Evolutionary conservation across 2,113 vertebrate genomes (phyloP), one percentile per base, ranked within the genome.

Genomic region (Rhinolophus sinicus): DNA sequence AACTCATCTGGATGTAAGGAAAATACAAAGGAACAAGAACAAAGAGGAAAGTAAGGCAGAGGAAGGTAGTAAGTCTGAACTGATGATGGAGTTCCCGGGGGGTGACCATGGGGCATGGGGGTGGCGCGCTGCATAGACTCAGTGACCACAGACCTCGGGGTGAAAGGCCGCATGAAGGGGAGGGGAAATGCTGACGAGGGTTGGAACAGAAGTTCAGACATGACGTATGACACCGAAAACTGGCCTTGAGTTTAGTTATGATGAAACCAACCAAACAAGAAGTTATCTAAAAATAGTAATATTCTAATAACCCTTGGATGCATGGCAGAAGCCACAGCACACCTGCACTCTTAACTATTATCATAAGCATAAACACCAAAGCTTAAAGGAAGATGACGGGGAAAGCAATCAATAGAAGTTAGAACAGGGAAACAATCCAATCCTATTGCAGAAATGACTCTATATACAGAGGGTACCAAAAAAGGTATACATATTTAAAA

Each of bases 21-120:
- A 67, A 81, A 24, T 21, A 77, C 7, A 33, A 58, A 91, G 18
- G 5, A 38, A 70, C 1, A 28, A 50, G 47, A 58, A 38, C 22
- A 64, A n/a, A 38, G 21, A 62, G 16, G 9, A 52, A 76, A n/a
- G 26, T 11, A 14, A 77, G 88, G 15, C 40, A 28, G 6, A n/a
- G 33, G 0, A 18, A 6, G 47, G 8, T 47, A 10, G 47, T 22
- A 3, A 50, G 5, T 75, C 58, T 47, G 13, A 24, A 38, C 1
- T 4, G 14, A 35, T 2, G 30, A 24, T 28, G 21, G 8, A 1
- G 3, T 18, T 33, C 14, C 8, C 3, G 28, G 3, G 3, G 12
- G 21, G 24, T n/a, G 38, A 35, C 1, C 2, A 2, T 0, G 14
- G 18, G 13, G 0, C 5, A 24, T 0, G 15, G 50, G 56, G 38